A percentile compares a stretch with the other conserved stretches of the same genome.
phyloP scores from a whole-genome alignment of 2,797 vertebrate species.

The Alectoris magna region DNA sequence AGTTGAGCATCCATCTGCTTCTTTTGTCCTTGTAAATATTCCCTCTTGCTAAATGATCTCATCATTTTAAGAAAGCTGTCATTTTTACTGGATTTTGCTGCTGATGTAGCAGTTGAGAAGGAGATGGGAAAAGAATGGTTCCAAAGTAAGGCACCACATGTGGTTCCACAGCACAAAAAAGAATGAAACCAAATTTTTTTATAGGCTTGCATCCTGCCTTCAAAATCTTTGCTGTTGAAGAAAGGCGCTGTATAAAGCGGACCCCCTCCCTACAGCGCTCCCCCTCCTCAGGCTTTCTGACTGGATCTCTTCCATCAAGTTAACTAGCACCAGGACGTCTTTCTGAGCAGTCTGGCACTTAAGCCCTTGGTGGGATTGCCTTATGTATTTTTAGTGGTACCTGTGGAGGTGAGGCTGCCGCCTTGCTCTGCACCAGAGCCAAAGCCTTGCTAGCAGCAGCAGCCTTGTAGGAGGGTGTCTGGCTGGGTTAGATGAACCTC shows the following conservation, averaged over 20 bases:
- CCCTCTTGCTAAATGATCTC: background rate
- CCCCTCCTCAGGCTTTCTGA: background rate
- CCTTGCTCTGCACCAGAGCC: background rate
- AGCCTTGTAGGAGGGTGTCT: fast-evolving
- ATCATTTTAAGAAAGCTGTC: background rate
- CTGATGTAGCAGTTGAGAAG: background rate
- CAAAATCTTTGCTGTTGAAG: background rate
- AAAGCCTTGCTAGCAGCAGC: background rate
- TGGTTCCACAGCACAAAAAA: background rate
- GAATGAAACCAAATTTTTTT: background rate
- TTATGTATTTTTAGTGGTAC: background rate
- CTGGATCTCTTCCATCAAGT: background rate
- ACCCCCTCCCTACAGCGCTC: background rate
- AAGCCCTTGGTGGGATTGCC: background rate
- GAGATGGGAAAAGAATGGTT: background rate
- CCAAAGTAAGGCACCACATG: background rate
- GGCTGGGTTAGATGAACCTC: background rate
- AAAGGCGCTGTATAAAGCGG: background rate
- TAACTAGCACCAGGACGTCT: background rate
- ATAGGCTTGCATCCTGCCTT: background rate
- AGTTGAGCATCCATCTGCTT: background rate
- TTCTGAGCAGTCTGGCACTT: background rate
- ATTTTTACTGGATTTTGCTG: background rate
- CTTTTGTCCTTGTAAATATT: background rate
- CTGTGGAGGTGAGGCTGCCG: background rate